Percentiles rank a stretch among this genome's conserved stretches.
Conservation (phyloP, 64 coral and sea anemone genomes). For the Dendrophyllia cribrosa region DNA sequence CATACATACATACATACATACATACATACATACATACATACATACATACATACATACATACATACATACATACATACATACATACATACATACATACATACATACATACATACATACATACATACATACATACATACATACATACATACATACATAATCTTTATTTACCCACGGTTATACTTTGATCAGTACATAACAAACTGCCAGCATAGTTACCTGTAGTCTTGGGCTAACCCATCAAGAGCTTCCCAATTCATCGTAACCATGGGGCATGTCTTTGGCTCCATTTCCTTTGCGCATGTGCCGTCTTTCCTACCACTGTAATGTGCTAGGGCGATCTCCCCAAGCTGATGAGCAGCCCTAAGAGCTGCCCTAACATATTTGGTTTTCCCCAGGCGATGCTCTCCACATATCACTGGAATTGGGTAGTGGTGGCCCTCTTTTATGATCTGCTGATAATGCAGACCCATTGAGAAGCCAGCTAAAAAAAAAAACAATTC, state of each 20-base stretch:
- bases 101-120: too few species aligned
- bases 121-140: too few species aligned
- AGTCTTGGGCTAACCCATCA: background rate
- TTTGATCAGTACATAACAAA: too few species aligned
- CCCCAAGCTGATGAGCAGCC: background rate
- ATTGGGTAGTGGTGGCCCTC: background rate
- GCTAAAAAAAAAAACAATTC: background rate
- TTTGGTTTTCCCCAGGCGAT: background rate
- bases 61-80: too few species aligned
- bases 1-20: too few species aligned
- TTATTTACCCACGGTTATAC: too few species aligned
- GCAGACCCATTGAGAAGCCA: background rate
- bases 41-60: too few species aligned
- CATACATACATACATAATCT: too few species aligned
- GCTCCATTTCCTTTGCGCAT: background rate
- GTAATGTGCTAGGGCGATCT: background rate
- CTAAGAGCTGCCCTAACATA: background rate
- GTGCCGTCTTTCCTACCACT: background rate
- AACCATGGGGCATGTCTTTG: background rate
- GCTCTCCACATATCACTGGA: background rate
- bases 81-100: too few species aligned
- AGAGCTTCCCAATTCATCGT: background rate
- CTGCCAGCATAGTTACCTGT: background rate
- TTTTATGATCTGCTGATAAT: background rate
- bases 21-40: too few species aligned